These are phyloP conservation scores for Enteromius radiatus DNA, from an alignment of 2,797 vertebrate species.

Conservation along the genomic window DNA sequence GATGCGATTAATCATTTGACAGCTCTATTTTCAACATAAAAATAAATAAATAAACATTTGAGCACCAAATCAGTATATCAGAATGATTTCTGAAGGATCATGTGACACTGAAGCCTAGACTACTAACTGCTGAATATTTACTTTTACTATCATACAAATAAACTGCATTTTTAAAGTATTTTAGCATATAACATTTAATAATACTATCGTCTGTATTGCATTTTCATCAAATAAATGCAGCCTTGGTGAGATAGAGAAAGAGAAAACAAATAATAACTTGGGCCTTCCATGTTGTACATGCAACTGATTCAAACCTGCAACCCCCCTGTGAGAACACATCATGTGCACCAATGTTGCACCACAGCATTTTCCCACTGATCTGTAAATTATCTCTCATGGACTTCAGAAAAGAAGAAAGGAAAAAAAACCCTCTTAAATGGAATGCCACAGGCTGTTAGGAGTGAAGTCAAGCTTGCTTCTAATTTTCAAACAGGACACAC, in stretches of 20 bases:
- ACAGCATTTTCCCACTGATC: slow-evolving; percentile 62
- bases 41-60: background rate
- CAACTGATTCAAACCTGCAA: slow-evolving; percentile 1
- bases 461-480: slow-evolving; percentile 71
- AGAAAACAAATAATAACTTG: background rate
- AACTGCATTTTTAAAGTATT: background rate
- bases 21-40: no score
- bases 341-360: background rate
- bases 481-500: slow-evolving; percentile 75
- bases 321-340: background rate
- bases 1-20: no score
- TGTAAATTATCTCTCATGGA: slow-evolving; percentile 65
- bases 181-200: background rate
- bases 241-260: background rate
- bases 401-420: slow-evolving; percentile 32
- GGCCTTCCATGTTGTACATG: background rate
- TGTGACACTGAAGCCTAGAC: background rate
- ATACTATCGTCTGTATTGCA: background rate
- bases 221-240: background rate
- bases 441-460: slow-evolving; percentile 72
- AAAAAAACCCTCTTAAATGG: slow-evolving; percentile 60
- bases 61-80: background rate
- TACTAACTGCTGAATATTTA: background rate
- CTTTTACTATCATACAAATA: background rate
- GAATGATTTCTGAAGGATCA: background rate